phyloP scores from a whole-genome alignment of 2,888 invertebrate species.

The Fragum whitleyi region DNA sequence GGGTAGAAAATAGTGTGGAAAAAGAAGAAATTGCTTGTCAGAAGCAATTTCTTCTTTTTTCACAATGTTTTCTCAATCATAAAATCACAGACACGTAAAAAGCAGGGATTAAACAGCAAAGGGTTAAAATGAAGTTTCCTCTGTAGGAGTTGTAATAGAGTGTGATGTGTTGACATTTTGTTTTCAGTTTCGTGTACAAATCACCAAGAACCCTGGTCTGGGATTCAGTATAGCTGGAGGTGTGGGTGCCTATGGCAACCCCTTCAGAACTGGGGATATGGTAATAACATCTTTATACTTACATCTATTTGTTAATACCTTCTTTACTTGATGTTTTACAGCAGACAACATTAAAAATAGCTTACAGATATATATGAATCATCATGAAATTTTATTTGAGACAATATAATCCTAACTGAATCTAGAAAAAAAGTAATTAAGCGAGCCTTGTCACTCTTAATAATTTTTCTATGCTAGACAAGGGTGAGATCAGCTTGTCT shows the following conservation, averaged over 20 bases:
- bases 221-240: constrained; percentile 88
- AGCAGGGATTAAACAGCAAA: too few species aligned
- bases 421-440: too few species aligned
- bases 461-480: too few species aligned
- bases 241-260: constrained; percentile 83
- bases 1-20: too few species aligned
- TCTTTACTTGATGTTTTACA: not conserved
- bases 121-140: too few species aligned
- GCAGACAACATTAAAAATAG: not conserved
- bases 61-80: too few species aligned
- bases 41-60: too few species aligned
- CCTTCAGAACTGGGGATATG: constrained; percentile 82
- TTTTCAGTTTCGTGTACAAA: constrained; percentile 85
- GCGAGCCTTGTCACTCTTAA: too few species aligned
- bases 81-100: too few species aligned
- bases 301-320: constrained; percentile 16
- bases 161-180: constrained; percentile 21
- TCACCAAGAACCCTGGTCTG: constrained; percentile 87
- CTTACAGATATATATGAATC: not conserved
- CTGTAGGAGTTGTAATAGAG: not conserved
- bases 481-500: too few species aligned
- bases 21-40: too few species aligned
- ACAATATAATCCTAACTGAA: not conserved
- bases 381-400: not conserved
- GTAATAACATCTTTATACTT: constrained; percentile 72